Evolutionary conservation across 2,888 invertebrate genomes (phyloP).

Genomic region (Ectropis crepuscularia): DNA sequence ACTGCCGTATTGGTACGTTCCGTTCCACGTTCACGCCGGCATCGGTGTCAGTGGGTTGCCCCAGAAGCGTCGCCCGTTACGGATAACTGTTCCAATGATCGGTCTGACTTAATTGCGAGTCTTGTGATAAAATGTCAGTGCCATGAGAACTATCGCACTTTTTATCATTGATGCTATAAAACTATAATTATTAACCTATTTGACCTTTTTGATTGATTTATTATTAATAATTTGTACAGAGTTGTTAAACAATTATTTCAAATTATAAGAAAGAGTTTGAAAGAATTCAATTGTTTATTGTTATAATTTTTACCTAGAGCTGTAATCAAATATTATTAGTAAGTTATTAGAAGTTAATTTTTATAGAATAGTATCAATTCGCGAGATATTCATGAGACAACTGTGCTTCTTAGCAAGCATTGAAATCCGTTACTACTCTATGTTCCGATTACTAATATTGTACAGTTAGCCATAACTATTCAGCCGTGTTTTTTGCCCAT

Average conservation of each 20-base stretch:
- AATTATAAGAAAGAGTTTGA: neutral
- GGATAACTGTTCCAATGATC: constrained; percentile 77
- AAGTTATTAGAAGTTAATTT: neutral
- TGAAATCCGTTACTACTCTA: constrained; percentile 29
- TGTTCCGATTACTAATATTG: constrained; percentile 53
- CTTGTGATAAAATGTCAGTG: constrained; percentile 63
- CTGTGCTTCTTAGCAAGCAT: constrained; percentile 14
- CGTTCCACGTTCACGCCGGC: constrained; percentile 59
- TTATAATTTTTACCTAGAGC: neutral
- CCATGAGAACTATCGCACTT: constrained; percentile 32
- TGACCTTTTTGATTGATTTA: neutral
- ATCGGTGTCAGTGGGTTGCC: constrained; percentile 80
- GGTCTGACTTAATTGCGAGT: constrained; percentile 63
- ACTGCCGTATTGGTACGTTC: constrained; percentile 55
- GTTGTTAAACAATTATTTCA: too few species aligned
- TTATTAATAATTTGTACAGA: neutral
- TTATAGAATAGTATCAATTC: constrained; percentile 8
- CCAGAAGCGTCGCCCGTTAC: constrained; percentile 78
- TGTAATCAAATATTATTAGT: neutral
- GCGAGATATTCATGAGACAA: constrained; percentile 10
- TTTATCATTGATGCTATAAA: constrained; percentile 7
- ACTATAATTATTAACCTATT: neutral
- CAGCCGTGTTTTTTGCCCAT: constrained; percentile 51
- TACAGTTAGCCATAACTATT: constrained; percentile 59
- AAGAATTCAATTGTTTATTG: neutral